Evolutionary conservation across 2,797 vertebrate species (phyloP).

Genomic region (Sciurus carolinensis): DNA sequence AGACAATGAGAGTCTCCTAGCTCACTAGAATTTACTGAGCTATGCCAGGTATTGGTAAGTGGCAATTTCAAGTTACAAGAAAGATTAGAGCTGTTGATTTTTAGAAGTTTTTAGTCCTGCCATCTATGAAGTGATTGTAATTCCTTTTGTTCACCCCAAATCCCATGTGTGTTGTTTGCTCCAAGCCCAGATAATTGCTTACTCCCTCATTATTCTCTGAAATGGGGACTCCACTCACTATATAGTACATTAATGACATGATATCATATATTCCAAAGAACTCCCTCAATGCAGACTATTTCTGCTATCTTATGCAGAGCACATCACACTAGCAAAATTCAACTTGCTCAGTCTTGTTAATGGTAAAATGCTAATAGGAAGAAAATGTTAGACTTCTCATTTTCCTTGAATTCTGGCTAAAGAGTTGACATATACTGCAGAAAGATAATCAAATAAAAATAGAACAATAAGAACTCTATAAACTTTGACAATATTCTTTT

Average conservation of each 20-base stretch:
- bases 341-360: not conserved
- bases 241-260: not conserved
- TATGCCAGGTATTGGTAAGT: not conserved
- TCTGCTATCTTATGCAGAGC: conserved; percentile 45
- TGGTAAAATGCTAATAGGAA: conserved; percentile 50
- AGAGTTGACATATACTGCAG: conserved; percentile 52
- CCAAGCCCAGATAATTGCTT: not conserved
- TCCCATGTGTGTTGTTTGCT: not conserved
- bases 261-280: conserved; percentile 57
- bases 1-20: not conserved
- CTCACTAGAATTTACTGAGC: not conserved
- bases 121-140: not conserved
- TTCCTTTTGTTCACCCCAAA: not conserved
- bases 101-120: not conserved
- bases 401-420: conserved; percentile 54
- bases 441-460: conserved; percentile 72
- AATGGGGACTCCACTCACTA: conserved; percentile 65
- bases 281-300: conserved; percentile 54
- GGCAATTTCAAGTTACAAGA: conserved; percentile 54
- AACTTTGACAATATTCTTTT: conserved; percentile 68
- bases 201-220: conserved; percentile 60
- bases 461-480: conserved; percentile 68
- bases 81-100: conserved; percentile 11
- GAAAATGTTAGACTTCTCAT: conserved; percentile 62
- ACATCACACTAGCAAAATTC: not conserved